Conservation (phyloP, 2,888 invertebrate genomes). For the Spilarctia lutea region DNA sequence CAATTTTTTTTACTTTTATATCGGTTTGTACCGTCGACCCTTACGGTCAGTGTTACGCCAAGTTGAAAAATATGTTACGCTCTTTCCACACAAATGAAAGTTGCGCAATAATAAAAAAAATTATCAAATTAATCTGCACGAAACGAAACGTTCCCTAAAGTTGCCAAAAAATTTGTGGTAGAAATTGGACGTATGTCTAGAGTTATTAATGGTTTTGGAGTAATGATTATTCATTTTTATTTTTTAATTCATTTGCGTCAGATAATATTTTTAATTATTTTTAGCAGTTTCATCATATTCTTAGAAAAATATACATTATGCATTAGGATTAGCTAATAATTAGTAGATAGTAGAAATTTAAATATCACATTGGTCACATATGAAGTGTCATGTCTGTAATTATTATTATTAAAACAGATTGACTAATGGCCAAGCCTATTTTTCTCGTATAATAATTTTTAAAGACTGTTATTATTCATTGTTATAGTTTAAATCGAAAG, state of each 20-base stretch:
- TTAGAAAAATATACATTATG: neutral
- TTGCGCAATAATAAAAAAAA: neutral
- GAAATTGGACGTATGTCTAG: neutral
- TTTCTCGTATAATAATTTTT: conserved; percentile 72
- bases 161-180: conserved; percentile 19
- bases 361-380: conserved; percentile 46
- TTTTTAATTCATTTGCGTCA: neutral
- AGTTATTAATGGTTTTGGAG: neutral
- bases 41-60: neutral
- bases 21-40: neutral
- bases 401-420: conserved; percentile 75
- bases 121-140: conserved; percentile 12
- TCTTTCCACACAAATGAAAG: too few relatives aligned
- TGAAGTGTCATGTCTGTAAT: conserved; percentile 63
- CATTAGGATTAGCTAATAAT: neutral
- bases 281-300: neutral
- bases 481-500: conserved; percentile 61
- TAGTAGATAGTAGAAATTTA: conserved; percentile 26
- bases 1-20: neutral
- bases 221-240: neutral
- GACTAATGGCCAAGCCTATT: conserved; percentile 85
- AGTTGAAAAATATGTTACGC: neutral
- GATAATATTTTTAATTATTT: too few relatives aligned
- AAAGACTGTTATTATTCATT: conserved; percentile 66
- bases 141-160: conserved; percentile 37